phyloP scores from a whole-genome alignment of 2,797 vertebrate genomes.

The Sebastes vulpes region DNA sequence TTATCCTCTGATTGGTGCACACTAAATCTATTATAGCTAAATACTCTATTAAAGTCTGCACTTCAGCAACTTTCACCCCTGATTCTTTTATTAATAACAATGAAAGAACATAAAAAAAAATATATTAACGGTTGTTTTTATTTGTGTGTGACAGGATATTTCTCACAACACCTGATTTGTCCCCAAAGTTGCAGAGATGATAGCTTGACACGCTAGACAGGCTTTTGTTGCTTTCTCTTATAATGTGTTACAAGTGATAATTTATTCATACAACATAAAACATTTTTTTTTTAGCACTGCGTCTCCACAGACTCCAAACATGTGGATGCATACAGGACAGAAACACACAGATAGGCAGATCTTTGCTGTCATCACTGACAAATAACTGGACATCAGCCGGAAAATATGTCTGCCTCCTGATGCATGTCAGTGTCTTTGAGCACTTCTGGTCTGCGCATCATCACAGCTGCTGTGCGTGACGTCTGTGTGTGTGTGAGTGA shows the following conservation, averaged over 20 bases:
- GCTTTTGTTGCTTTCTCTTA: constrained; percentile 27
- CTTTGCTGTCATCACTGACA: constrained; percentile 47
- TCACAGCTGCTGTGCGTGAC: constrained; percentile 41
- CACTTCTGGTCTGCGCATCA: constrained; percentile 56
- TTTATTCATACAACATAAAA: constrained; percentile 8
- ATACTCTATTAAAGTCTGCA: constrained; percentile 2
- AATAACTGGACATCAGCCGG: constrained; percentile 60
- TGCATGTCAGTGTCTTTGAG: constrained; percentile 50
- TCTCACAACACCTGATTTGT: constrained; percentile 24
- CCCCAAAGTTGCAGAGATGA: constrained; percentile 23
- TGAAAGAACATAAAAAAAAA: not conserved
- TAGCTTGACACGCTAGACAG: constrained; percentile 8
- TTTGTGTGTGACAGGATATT: constrained; percentile 21
- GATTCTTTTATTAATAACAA: not conserved
- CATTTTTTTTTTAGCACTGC: constrained; percentile 14
- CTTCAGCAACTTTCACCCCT: not conserved
- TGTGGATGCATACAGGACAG: not conserved
- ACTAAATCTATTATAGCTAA: not conserved
- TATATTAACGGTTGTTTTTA: constrained; percentile 23
- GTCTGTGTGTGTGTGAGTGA: not conserved
- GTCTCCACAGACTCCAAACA: not conserved
- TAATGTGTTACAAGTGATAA: constrained; percentile 49
- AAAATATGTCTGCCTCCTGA: constrained; percentile 52
- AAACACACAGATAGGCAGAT: constrained; percentile 15
- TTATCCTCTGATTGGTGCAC: not conserved